These are phyloP conservation scores for Mustelus asterias DNA, from an alignment of 2,113 vertebrate genomes.

Conservation along the genomic window DNA sequence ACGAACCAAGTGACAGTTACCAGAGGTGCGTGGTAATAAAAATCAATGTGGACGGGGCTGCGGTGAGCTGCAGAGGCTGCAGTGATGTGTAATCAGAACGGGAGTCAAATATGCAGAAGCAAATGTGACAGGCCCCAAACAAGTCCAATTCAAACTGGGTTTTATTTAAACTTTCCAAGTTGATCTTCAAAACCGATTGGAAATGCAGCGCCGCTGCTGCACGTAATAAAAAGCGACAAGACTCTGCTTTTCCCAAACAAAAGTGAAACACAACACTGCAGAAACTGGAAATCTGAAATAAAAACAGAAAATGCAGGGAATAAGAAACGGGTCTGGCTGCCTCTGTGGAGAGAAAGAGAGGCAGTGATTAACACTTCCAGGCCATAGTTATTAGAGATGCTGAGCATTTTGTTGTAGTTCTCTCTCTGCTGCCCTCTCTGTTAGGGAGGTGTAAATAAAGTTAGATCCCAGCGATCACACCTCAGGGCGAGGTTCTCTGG, in stretches of 20 bases:
- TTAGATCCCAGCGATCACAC: background rate
- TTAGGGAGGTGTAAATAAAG: background rate
- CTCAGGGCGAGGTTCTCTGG: too few relatives aligned
- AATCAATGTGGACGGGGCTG: background rate
- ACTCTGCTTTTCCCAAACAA: background rate
- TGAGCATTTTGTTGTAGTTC: background rate
- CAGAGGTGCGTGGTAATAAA: background rate
- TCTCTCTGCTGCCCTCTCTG: background rate
- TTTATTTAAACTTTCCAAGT: background rate
- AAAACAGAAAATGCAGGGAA: background rate
- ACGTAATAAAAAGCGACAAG: background rate
- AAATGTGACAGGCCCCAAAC: background rate
- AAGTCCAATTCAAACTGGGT: background rate
- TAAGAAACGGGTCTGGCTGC: background rate
- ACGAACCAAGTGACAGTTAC: background rate
- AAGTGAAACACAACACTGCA: too few relatives aligned
- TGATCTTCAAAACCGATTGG: background rate
- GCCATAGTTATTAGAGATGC: background rate
- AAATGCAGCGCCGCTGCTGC: background rate
- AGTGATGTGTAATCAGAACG: background rate
- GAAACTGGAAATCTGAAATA: background rate
- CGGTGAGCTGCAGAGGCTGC: background rate
- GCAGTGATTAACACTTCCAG: too few relatives aligned
- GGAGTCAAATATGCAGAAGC: background rate
- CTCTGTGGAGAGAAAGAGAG: background rate